Percentiles rank a stretch among this genome's conserved stretches.
phyloP scores from a whole-genome alignment of 2,113 vertebrate species.

The Cynocephalus volans region DNA sequence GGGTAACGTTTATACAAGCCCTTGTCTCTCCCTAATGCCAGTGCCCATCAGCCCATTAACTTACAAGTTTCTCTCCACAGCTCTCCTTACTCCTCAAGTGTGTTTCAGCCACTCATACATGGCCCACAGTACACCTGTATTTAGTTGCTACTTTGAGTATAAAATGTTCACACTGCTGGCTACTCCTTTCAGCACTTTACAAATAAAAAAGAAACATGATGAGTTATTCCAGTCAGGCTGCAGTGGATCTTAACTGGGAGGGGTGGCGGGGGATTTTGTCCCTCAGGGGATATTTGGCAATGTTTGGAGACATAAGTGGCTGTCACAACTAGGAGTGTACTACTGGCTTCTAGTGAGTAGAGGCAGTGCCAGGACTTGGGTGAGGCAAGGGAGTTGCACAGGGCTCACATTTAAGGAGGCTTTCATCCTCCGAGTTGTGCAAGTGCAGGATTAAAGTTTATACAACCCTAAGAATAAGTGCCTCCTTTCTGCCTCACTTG shows the following conservation, averaged over 20 bases:
- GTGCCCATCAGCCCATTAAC: not conserved
- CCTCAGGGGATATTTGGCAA: not conserved
- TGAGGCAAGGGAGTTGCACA: not conserved
- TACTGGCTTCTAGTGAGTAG: not conserved
- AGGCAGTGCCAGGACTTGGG: not conserved
- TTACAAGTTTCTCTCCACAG: not conserved
- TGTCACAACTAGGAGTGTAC: not conserved
- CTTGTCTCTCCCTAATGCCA: not conserved
- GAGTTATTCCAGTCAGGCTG: conserved; percentile 6
- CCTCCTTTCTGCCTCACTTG: not conserved
- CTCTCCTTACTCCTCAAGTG: not conserved
- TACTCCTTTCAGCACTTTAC: not conserved
- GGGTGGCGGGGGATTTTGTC: no score
- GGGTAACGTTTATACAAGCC: not conserved
- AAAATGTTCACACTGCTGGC: not conserved
- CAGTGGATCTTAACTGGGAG: not conserved
- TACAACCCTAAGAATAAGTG: accelerated
- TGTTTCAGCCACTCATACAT: not conserved
- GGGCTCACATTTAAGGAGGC: not conserved
- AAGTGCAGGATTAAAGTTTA: not conserved
- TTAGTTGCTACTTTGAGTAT: not conserved
- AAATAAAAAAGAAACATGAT: not conserved
- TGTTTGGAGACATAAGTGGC: not conserved
- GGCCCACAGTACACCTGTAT: not conserved
- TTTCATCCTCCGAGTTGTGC: not conserved